phyloP scores from a whole-genome alignment of 2,888 invertebrate species.

The Hymenopus coronatus region DNA sequence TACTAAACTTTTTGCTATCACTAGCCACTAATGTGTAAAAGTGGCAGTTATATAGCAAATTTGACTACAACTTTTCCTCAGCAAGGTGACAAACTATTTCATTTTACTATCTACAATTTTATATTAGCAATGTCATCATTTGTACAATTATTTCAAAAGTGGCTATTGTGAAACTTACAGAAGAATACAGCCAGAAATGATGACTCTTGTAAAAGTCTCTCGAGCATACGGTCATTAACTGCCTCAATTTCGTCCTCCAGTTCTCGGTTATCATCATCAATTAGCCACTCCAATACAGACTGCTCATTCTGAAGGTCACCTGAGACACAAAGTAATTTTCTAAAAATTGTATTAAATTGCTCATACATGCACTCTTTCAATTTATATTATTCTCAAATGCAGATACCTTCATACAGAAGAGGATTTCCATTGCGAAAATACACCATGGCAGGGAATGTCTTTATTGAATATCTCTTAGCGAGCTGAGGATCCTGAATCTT shows the following conservation, averaged over 20 bases:
- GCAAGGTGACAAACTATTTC: no score
- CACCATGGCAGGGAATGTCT: slow-evolving; percentile 89
- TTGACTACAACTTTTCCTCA: no score
- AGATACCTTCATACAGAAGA: slow-evolving; percentile 55
- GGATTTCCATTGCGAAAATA: slow-evolving; percentile 78
- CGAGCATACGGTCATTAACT: slow-evolving; percentile 86
- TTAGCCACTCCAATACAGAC: slow-evolving; percentile 87
- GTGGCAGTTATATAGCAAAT: no score
- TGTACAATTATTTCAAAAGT: no score
- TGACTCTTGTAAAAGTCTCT: slow-evolving; percentile 78
- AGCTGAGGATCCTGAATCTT: slow-evolving; percentile 88
- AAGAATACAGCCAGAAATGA: slow-evolving; percentile 88
- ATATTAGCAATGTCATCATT: no score
- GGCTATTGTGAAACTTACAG: slow-evolving; percentile 59
- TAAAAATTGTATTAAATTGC: neutral
- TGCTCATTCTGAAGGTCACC: slow-evolving; percentile 91
- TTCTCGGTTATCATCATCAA: slow-evolving; percentile 90
- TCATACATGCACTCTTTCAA: neutral
- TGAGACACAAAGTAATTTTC: slow-evolving; percentile 39
- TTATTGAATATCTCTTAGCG: slow-evolving; percentile 90
- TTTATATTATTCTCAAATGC: neutral
- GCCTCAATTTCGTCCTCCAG: slow-evolving; percentile 92
- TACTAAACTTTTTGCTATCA: no score
- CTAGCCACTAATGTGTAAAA: no score
- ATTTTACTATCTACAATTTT: no score